Percentiles rank a stretch among this genome's conserved stretches.
Evolutionary conservation across 2,888 invertebrate genomes (phyloP).

Genomic region (Philopedon plagiatum): DNA sequence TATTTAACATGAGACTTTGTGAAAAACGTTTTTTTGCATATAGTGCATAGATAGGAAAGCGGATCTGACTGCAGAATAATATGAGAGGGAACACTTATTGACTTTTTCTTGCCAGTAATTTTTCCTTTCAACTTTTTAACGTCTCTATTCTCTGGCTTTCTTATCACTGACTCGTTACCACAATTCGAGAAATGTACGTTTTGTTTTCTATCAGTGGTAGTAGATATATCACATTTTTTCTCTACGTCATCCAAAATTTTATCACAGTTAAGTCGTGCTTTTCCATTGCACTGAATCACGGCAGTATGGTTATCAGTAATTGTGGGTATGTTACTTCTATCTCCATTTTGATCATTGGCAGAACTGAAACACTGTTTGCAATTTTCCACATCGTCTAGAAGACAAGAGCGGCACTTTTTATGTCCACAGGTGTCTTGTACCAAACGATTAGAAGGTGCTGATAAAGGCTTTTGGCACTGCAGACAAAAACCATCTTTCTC

Average conservation of each 20-base stretch:
- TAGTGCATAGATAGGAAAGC: conserved; percentile 75
- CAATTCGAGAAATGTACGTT: background rate
- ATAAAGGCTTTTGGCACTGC: conserved; percentile 74
- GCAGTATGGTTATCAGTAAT: conserved; percentile 56
- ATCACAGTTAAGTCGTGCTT: conserved; percentile 29
- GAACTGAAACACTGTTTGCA: conserved; percentile 72
- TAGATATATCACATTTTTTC: background rate
- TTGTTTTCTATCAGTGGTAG: background rate
- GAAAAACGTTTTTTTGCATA: conserved; percentile 79
- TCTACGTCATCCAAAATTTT: conserved; percentile 6
- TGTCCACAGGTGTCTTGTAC: conserved; percentile 84
- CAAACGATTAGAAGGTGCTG: conserved; percentile 74
- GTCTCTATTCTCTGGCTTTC: conserved; percentile 23
- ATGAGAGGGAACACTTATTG: conserved; percentile 60
- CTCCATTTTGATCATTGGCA: conserved; percentile 7
- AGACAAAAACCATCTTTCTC: conserved; percentile 59
- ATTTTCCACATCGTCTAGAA: conserved; percentile 77
- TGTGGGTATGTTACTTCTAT: conserved; percentile 7
- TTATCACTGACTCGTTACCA: conserved; percentile 1
- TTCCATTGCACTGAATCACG: conserved; percentile 62
- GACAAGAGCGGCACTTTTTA: conserved; percentile 81
- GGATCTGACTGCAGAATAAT: conserved; percentile 67
- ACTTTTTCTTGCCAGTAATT: conserved; percentile 54
- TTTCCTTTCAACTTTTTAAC: conserved; percentile 26
- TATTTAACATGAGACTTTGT: conserved; percentile 78